Evolutionary conservation across 1,140 invertebrate genomes (phyloP), one percentile per base, ranked within the genome.

Genomic region (Planococcus citri): DNA sequence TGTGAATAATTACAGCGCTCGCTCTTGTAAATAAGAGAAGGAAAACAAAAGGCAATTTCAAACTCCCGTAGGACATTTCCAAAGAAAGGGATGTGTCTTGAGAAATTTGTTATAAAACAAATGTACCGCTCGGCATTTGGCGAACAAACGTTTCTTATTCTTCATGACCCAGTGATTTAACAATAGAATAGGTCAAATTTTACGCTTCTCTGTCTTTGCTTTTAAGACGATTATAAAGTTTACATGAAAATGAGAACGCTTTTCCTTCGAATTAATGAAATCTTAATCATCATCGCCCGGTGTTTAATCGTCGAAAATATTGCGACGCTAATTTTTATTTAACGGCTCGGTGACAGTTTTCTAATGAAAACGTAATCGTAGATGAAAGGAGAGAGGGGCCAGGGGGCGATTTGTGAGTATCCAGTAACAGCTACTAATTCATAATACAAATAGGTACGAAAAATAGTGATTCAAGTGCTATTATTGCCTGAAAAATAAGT

Each of bases 81-180:
- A 51, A 51, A 51, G 41, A 51, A 51, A 51, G 41, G 41, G 41
- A 51, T 51, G 41, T 51, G 41, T 51, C 41, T 51, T 20, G 41
- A 51, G 41, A 51, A 51, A 51, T 51, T 51, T 51, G 41, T 51
- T 51, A 51, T 51, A 51, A 51, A 51, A 51, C 41, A 51, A 51
- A 51, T 51, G 41, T 51, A 51, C 41, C 41, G 41, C 41, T 51
- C 41, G 41, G 41, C 41, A 51, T 51, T 51, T 51, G 41, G 41
- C 41, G 41, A 51, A 51, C 41, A 20, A 51, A 51, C 41, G 41
- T 51, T 51, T 51, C 41, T 51, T 51, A 51, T 51, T 51, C 41
- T 51, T 51, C 41, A 51, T 51, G 41, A 51, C 41, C 41, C 41
- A 17, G 41, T 51, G 41, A 51, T 51, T 51, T 51, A 51, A 51